Percentiles rank a stretch among this genome's conserved stretches.
These are phyloP conservation scores for Dallia pectoralis DNA, from an alignment of 2,797 vertebrate species.

Conservation along the genomic window DNA sequence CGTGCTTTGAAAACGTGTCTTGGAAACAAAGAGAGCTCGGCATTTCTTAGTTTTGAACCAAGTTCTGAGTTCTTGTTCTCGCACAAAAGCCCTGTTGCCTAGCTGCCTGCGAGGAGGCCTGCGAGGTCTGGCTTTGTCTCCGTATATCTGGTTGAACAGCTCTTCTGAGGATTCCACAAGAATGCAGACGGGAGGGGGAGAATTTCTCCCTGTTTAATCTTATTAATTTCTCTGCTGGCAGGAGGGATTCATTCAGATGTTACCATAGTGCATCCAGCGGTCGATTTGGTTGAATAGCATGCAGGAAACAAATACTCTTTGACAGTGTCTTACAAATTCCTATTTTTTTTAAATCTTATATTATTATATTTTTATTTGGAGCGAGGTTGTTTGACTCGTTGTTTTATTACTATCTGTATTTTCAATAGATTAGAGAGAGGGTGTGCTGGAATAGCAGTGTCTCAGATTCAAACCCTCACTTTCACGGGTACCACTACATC, in stretches of 20 bases:
- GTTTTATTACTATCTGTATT: too few species aligned
- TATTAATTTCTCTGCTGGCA: conserved; percentile 48
- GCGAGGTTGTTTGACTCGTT: too few species aligned
- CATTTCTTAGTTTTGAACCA: conserved; percentile 52
- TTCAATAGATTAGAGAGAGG: too few species aligned
- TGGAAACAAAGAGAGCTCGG: conserved; percentile 48
- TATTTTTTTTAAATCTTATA: too few species aligned
- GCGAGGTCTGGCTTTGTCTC: conserved; percentile 54
- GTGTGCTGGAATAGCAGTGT: too few species aligned
- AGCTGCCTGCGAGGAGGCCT: conserved; percentile 58
- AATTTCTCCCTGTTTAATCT: conserved; percentile 43
- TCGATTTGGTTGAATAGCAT: conserved; percentile 30
- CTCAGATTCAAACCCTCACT: too few species aligned
- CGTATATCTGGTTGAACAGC: conserved; percentile 44
- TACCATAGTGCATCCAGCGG: conserved; percentile 44
- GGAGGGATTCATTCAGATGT: conserved; percentile 48
- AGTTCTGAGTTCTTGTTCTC: conserved; percentile 58
- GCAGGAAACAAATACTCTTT: conserved; percentile 1
- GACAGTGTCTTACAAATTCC: not conserved
- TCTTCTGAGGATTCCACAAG: conserved; percentile 55
- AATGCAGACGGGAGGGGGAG: conserved; percentile 49
- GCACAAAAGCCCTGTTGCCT: conserved; percentile 72
- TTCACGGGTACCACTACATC: too few species aligned
- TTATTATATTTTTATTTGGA: too few species aligned
- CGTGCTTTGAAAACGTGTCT: conserved; percentile 31